Percentiles rank a stretch among this genome's conserved stretches.
Conservation (phyloP, 2,888 invertebrate genomes). For the Nysson spinosus region DNA sequence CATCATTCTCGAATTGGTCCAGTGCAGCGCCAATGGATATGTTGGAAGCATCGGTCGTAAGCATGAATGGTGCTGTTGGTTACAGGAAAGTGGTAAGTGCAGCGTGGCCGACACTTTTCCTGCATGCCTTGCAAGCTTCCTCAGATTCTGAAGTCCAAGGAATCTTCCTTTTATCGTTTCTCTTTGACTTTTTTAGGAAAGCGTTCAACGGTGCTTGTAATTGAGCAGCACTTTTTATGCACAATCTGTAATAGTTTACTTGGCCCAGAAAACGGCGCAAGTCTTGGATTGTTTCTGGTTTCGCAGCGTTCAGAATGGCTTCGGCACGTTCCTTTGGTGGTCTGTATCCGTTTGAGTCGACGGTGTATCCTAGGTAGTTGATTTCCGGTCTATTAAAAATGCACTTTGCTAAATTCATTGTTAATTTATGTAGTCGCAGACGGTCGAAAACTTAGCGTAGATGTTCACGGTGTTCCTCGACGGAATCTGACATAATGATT, state of each 20-base stretch:
- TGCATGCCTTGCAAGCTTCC: not conserved
- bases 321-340: conserved; percentile 67
- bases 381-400: conserved; percentile 55
- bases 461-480: not conserved
- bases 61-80: too few species aligned
- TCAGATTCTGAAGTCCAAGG: not conserved
- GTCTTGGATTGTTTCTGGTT: conserved; percentile 62
- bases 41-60: too few species aligned
- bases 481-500: not conserved
- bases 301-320: conserved; percentile 54
- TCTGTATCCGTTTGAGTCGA: conserved; percentile 57
- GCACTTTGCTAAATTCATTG: conserved; percentile 61
- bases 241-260: conserved; percentile 71
- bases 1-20: not conserved
- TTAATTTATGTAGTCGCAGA: conserved; percentile 14
- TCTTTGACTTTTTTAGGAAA: not conserved
- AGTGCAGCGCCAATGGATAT: too few species aligned
- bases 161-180: not conserved
- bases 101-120: not conserved
- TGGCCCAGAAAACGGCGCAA: conserved; percentile 69
- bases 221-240: conserved; percentile 66
- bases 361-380: conserved; percentile 60
- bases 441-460: not conserved
- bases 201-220: conserved; percentile 26
- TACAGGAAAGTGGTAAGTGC: not conserved